Evolutionary conservation across 2,888 invertebrate species (phyloP).

Genomic region (Lithophane leautieri): DNA sequence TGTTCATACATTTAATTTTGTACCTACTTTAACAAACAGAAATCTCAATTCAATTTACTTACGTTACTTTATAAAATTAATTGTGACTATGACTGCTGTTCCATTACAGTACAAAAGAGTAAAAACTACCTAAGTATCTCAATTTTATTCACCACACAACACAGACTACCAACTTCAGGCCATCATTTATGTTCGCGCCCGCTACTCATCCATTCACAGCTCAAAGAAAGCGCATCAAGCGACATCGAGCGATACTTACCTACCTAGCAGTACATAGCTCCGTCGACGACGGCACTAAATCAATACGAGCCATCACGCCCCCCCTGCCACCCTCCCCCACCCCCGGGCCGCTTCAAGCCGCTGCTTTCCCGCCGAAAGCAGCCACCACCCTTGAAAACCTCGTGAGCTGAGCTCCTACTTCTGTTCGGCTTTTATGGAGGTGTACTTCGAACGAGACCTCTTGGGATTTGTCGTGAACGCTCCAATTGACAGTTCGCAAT

Average conservation of each 20-base stretch:
- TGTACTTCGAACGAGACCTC: slow-evolving; percentile 87
- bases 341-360: slow-evolving; percentile 78
- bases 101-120: not conserved
- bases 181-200: slow-evolving; percentile 67
- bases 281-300: slow-evolving; percentile 91
- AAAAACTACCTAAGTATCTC: slow-evolving; percentile 21
- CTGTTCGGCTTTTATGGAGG: slow-evolving; percentile 90
- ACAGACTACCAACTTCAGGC: slow-evolving; percentile 45
- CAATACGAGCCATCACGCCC: slow-evolving; percentile 91
- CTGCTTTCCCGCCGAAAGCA: slow-evolving; percentile 89
- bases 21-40: not conserved
- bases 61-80: not conserved
- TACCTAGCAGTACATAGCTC: slow-evolving; percentile 88
- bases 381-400: slow-evolving; percentile 90
- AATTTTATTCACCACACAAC: slow-evolving; percentile 46
- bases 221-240: slow-evolving; percentile 90
- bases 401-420: slow-evolving; percentile 91
- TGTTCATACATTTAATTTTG: not conserved
- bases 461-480: slow-evolving; percentile 87
- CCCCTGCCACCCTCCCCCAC: slow-evolving; percentile 74
- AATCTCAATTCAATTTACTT: not conserved
- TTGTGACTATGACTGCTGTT: not conserved
- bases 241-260: slow-evolving; percentile 84
- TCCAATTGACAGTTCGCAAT: slow-evolving; percentile 87
- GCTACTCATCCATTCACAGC: slow-evolving; percentile 65